Conservation (phyloP, 2,797 vertebrate species). For the Pseudocheirus occidentalis region DNA sequence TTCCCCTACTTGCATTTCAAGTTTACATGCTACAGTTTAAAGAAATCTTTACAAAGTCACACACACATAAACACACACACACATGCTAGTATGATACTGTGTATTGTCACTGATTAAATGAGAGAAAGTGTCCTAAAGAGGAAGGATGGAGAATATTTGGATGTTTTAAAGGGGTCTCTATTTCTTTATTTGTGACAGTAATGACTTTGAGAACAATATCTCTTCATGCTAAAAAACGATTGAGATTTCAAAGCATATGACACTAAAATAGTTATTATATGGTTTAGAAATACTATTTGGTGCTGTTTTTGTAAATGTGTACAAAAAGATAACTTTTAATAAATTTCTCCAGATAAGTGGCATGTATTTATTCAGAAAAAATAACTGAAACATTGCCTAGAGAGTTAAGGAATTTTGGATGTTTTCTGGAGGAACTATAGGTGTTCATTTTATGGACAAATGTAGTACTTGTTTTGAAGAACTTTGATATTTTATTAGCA, state of each 20-base stretch:
- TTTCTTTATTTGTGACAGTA: slow-evolving; percentile 15
- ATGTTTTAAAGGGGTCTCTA: neutral
- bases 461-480: slow-evolving; percentile 16
- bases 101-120: no score
- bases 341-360: slow-evolving; percentile 7
- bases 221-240: neutral
- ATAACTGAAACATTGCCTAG: slow-evolving; percentile 14
- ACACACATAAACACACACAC: no score
- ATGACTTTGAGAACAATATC: slow-evolving; percentile 19
- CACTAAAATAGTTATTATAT: neutral
- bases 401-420: neutral
- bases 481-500: neutral
- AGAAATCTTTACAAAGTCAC: neutral
- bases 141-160: neutral
- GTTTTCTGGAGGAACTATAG: no score
- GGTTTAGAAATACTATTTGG: neutral
- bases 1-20: neutral
- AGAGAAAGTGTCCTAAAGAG: no score
- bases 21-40: slow-evolving; percentile 24
- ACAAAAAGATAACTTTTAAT: neutral
- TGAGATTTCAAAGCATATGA: slow-evolving; percentile 4
- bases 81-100: no score
- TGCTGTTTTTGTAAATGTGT: neutral
- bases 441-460: neutral
- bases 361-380: slow-evolving; percentile 33